Evolutionary conservation across 2,888 invertebrate genomes (phyloP), one percentile per base, ranked within the genome.

Genomic region (Ectemnius continuus): DNA sequence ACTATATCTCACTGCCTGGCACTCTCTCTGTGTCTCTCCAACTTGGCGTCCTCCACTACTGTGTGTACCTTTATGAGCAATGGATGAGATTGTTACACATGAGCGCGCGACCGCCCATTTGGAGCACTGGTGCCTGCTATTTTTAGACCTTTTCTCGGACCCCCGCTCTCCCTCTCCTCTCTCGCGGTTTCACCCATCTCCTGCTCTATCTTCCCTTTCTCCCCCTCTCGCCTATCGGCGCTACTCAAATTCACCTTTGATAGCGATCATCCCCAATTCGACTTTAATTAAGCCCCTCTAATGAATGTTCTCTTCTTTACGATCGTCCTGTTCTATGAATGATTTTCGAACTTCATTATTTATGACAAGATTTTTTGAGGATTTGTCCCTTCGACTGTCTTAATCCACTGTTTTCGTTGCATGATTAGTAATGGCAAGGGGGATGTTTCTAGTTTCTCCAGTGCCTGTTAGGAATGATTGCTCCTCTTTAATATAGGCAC

Each of bases 101-200:
- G 88, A 88, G 81, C 86, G 86, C 86, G 83, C 82, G 86, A 84
- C 73, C 85, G 86, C 82, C 82, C 86, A 88, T 89, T 86, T 87
- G 78, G 87, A 89, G 84, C 88, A 84, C 73, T 76, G 72, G 64
- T 80, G 36, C 36, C 36, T 76, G 81, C 76, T 86, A 86, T 86
- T 86, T 86, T 86, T 86, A 86, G 86, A 85, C 76, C 81, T 73
- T 58, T 64, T 61, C 60, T 60, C 47, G 4, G 23, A 23, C 23
- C 23, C 26, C 16, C 20, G 11, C 47, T n/a, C 13, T 46, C 48
- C 76, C 26, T 52, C 52, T 68, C 56, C 58, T 52, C 76, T 80
- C 75, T 58, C 64, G 23, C 64, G 23, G 23, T 23, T 3, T 23
- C 3, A 23, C 23, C 23, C 23, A 23, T 23, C 3, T 23, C 23